A percentile compares a stretch with the other conserved stretches of the same genome.
These are phyloP conservation scores for Tarsius wallacei DNA, from an alignment of 2,797 vertebrate species.

Conservation along the genomic window DNA sequence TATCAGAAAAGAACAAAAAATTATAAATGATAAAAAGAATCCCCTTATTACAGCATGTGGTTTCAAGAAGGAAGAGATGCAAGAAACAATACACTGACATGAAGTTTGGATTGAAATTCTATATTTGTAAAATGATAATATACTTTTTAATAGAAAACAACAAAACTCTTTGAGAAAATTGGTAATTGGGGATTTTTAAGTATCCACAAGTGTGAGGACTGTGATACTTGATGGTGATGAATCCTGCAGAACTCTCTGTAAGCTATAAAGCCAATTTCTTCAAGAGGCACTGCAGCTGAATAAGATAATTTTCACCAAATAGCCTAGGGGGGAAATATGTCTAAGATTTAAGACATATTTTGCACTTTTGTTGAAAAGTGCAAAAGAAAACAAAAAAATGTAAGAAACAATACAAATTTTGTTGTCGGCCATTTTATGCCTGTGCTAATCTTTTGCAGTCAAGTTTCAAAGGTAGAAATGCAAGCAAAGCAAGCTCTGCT, in stretches of 20 bases:
- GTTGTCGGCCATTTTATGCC: constrained; percentile 9
- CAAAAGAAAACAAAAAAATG: constrained; percentile 52
- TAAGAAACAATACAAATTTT: constrained; percentile 50
- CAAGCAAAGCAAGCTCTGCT: neutral
- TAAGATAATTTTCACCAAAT: constrained; percentile 48
- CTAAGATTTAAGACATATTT: constrained; percentile 35
- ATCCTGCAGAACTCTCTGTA: constrained; percentile 36
- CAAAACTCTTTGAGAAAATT: constrained; percentile 45
- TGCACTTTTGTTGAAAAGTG: constrained; percentile 30
- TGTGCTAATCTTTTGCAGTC: constrained; percentile 42
- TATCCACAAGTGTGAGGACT: neutral
- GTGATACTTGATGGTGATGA: constrained; percentile 15
- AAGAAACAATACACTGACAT: neutral
- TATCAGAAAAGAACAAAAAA: constrained; percentile 49
- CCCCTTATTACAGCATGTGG: neutral
- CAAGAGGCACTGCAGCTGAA: constrained; percentile 66
- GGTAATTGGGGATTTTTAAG: constrained; percentile 14
- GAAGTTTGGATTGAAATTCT: constrained; percentile 47
- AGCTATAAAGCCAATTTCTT: constrained; percentile 69
- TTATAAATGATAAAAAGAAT: constrained; percentile 17
- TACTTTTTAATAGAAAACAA: constrained; percentile 26
- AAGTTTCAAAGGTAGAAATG: constrained; percentile 43
- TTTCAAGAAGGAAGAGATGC: constrained; percentile 56
- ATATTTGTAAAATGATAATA: constrained; percentile 43
- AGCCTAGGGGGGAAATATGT: neutral